A percentile compares a stretch with the other conserved stretches of the same genome.
Evolutionary conservation across 2,888 invertebrate species (phyloP).

Genomic region (Prenolepis imparis): DNA sequence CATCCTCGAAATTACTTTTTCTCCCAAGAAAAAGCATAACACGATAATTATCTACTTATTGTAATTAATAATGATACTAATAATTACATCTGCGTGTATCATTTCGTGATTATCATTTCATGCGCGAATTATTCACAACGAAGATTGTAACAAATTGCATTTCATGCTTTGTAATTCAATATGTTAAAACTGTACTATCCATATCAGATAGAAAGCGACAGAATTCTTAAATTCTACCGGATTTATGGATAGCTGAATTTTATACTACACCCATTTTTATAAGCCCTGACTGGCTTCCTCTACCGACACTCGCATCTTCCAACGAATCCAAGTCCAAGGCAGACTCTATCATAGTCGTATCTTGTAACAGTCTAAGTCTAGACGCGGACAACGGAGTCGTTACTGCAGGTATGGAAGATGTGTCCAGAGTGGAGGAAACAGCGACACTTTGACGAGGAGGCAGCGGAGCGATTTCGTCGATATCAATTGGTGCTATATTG

Average conservation of each 20-base stretch:
- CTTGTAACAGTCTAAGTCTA: constrained; percentile 92
- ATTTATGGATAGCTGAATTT: constrained; percentile 63
- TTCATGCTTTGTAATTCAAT: constrained; percentile 5
- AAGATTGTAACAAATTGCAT: constrained; percentile 5
- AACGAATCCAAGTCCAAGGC: constrained; percentile 95
- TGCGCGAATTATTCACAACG: not conserved
- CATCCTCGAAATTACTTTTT: constrained; percentile 1
- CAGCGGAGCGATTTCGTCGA: constrained; percentile 84
- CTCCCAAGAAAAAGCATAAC: constrained; percentile 6
- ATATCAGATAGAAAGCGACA: constrained; percentile 41
- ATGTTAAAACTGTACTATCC: constrained; percentile 59
- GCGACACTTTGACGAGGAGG: constrained; percentile 85
- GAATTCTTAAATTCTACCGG: constrained; percentile 56
- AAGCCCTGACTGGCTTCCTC: constrained; percentile 90
- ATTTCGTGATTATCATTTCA: constrained; percentile 1
- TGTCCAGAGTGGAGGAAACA: constrained; percentile 74
- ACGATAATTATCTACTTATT: not conserved
- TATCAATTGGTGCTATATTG: constrained; percentile 85
- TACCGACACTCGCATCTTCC: constrained; percentile 91
- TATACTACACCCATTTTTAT: constrained; percentile 88
- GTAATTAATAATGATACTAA: constrained; percentile 18
- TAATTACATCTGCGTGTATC: not conserved
- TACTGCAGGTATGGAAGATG: constrained; percentile 80
- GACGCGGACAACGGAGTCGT: constrained; percentile 88
- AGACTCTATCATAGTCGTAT: constrained; percentile 96